Percentiles rank a stretch among this genome's conserved stretches.
Conservation (phyloP, 2,797 vertebrate species). For the Chrysocyon brachyurus region DNA sequence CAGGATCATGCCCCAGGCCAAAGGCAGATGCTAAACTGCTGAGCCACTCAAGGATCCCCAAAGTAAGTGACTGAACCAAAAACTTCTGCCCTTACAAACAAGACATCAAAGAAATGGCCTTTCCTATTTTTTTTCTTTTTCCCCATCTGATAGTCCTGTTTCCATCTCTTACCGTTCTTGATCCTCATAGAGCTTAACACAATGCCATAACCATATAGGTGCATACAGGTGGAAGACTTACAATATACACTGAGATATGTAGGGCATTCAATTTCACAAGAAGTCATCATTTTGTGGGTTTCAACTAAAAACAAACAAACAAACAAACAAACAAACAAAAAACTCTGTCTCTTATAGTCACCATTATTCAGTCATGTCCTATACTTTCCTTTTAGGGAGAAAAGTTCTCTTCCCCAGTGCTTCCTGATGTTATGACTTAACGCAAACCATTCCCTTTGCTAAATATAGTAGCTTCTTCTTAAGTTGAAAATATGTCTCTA, state of each 20-base stretch:
- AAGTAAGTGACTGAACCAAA: neutral
- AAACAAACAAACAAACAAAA: neutral
- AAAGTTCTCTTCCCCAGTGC: neutral
- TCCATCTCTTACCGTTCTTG: neutral
- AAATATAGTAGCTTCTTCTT: neutral
- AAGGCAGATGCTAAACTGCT: too few relatives aligned
- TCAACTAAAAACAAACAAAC: neutral
- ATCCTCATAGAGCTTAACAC: neutral
- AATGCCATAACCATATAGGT: neutral
- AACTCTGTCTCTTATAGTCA: neutral
- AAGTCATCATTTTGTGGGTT: neutral
- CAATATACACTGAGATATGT: neutral
- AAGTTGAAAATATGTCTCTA: neutral
- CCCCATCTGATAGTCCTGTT: neutral
- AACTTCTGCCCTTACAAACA: neutral
- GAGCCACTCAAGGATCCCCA: neutral
- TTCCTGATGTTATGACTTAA: neutral
- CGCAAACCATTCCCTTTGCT: neutral
- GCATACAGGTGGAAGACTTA: neutral
- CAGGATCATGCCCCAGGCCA: too few relatives aligned
- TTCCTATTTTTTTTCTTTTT: slow-evolving; percentile 31
- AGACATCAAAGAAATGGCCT: neutral
- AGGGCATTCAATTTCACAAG: neutral
- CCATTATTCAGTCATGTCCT: neutral
- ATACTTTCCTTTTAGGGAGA: neutral